Percentiles rank a stretch among this genome's conserved stretches.
phyloP scores from a whole-genome alignment of 2,797 vertebrate species.

The Pseudochromis fuscus region DNA sequence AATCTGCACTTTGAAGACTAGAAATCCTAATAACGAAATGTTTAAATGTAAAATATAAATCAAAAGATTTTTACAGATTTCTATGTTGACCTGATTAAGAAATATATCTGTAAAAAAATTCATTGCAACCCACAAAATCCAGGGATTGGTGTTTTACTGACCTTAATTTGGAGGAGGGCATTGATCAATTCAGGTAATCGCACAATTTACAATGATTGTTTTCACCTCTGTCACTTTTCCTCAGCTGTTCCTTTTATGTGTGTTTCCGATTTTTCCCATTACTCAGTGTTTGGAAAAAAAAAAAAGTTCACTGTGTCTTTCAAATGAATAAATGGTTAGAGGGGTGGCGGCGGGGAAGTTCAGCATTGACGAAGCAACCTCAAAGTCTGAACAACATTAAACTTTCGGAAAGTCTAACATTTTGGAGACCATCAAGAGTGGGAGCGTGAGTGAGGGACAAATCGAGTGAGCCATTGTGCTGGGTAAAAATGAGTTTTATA shows the following conservation, averaged over 20 bases:
- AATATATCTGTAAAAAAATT: not conserved
- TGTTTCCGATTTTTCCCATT: conserved; percentile 32
- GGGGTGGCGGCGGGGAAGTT: conserved; percentile 14
- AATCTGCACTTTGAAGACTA: not conserved
- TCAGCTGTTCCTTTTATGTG: conserved; percentile 30
- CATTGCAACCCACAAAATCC: not conserved
- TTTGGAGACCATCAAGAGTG: conserved; percentile 23
- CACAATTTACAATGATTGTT: conserved; percentile 42
- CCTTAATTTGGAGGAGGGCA: conserved; percentile 7
- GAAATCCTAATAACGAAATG: conserved; percentile 1
- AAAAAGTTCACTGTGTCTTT: conserved; percentile 38
- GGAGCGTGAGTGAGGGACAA: conserved; percentile 24
- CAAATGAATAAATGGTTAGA: conserved; percentile 34
- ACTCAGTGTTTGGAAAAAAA: conserved; percentile 5
- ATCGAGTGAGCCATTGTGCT: conserved; percentile 41
- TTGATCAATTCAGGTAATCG: conserved; percentile 29
- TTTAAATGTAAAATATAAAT: no score
- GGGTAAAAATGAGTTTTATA: conserved; percentile 48
- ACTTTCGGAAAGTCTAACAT: conserved; percentile 51
- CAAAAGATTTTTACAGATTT: not conserved
- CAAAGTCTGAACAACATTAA: conserved; percentile 41
- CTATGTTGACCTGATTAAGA: no score
- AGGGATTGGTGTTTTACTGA: not conserved
- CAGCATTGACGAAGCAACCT: conserved; percentile 17
- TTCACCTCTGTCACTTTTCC: conserved; percentile 41